Base-by-base conservation (phyloP, 2,888 invertebrate genomes). In the Digitonthophagus gazella region DNA sequence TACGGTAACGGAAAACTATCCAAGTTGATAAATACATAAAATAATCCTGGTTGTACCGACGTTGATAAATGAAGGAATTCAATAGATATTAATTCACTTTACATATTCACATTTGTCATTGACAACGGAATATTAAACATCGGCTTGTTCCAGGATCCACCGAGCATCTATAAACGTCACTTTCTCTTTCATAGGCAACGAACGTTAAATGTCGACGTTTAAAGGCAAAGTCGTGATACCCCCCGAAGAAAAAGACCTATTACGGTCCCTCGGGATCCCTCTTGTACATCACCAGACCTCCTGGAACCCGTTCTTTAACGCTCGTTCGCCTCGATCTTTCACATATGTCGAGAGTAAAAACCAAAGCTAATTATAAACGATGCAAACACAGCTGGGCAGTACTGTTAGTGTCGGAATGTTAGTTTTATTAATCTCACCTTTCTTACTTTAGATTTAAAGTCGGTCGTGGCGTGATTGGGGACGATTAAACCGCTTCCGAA, bases 191-290 rank as follows among this genome's bases (percentile, higher is more conserved):
- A 61, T 61, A 18, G 61, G 19, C 61, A 61, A 61, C 20, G 20
- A 61, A 14, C 61, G 61, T 61, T 61, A 61, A 61, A 61, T 61
- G 61, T 61, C 57, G 15, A 18, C 19, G 61, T 14, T 19, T 61
- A 61, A 61, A 61, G 61, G 61, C 61, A 61, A 61, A 61, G 61
- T 61, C 61, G 61, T 61, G 61, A 61, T 11, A 61, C 61, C 19
- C 20, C 61, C 28, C 28, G 28, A 44, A 44, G 28, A 11, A 44
- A 44, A 44, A 44, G 28, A 44, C 28, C 28, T 44, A 44, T 44
- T 44, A 44, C 28, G 28, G 28, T 44, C 28, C 28, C 28, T 44
- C 6, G 28, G 28, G 28, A 44, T 44, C 28, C 3, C 28, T 22
- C 28, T 2, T 44, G 28, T 44, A 44, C 28, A 44, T 44, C 28